These are phyloP conservation scores for Nestor notabilis DNA, from an alignment of 2,113 vertebrate species.

Conservation along the genomic window DNA sequence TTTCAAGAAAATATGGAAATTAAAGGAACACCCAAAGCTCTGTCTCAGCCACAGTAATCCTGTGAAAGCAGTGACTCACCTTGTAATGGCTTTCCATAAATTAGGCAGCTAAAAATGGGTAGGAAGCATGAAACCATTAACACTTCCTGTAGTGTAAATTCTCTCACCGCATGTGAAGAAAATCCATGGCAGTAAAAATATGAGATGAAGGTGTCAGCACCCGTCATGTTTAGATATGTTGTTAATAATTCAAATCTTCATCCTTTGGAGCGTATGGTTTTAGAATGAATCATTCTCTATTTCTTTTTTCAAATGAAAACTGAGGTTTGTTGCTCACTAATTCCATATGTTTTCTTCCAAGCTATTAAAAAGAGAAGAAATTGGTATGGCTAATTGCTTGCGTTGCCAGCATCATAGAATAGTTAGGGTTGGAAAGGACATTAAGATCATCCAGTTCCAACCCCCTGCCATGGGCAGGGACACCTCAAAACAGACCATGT, in stretches of 20 bases:
- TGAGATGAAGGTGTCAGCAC: slow-evolving; percentile 36
- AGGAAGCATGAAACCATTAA: slow-evolving; percentile 56
- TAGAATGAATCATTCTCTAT: slow-evolving; percentile 15
- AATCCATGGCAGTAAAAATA: slow-evolving; percentile 31
- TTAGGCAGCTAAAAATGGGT: slow-evolving; percentile 54
- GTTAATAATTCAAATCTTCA: slow-evolving; percentile 34
- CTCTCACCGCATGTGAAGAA: slow-evolving; percentile 46
- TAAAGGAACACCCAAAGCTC: not conserved
- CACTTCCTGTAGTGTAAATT: slow-evolving; percentile 56
- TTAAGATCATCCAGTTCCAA: not conserved
- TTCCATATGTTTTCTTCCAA: not conserved
- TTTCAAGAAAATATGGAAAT: slow-evolving; percentile 44
- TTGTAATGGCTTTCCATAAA: slow-evolving; percentile 54
- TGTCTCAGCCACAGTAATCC: slow-evolving; percentile 24
- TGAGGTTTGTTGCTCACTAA: not conserved
- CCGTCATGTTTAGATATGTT: not conserved
- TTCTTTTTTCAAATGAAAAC: slow-evolving; percentile 33
- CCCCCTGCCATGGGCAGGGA: not conserved
- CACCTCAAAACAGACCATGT: not conserved
- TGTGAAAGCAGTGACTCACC: slow-evolving; percentile 64
- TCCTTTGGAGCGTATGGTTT: not conserved
- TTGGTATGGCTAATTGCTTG: not conserved
- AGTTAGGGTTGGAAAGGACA: not conserved
- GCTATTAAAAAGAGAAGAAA: not conserved
- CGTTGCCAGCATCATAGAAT: not conserved